These are phyloP conservation scores for Acanthopleura granulata DNA, from an alignment of 2,888 invertebrate species.

Conservation along the genomic window DNA sequence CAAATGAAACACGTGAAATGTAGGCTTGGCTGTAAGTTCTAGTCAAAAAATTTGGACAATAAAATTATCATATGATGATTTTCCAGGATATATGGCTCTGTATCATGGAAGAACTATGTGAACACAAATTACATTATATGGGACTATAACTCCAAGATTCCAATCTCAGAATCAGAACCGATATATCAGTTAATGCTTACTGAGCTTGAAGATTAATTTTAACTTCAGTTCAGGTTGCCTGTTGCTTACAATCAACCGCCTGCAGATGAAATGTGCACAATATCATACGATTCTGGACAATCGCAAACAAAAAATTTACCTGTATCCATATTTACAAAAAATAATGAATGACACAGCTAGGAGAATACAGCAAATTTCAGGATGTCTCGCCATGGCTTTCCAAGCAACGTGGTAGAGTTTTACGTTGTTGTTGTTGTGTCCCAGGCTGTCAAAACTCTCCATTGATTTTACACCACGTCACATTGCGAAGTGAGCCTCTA, in stretches of 20 bases:
- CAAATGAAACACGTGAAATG: too few species aligned
- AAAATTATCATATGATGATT: too few species aligned
- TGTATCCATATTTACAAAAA: slow-evolving; percentile 37
- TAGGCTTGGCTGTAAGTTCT: too few species aligned
- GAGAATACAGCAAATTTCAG: slow-evolving; percentile 35
- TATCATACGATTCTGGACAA: neutral
- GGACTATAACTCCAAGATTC: too few species aligned
- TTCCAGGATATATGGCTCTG: too few species aligned
- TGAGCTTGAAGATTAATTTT: too few species aligned
- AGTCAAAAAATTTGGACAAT: too few species aligned
- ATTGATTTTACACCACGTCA: slow-evolving; percentile 56
- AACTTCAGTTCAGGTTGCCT: too few species aligned
- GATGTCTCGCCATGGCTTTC: slow-evolving; percentile 44
- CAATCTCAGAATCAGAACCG: too few species aligned
- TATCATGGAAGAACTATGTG: too few species aligned
- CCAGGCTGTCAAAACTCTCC: slow-evolving; percentile 42
- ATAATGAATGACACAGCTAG: slow-evolving; percentile 33
- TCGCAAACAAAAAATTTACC: slow-evolving; percentile 21
- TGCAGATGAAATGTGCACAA: neutral
- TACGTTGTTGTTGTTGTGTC: slow-evolving; percentile 33
- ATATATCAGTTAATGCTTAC: too few species aligned
- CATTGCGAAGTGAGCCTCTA: slow-evolving; percentile 20
- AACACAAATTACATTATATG: too few species aligned
- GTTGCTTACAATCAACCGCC: neutral
- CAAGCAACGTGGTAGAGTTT: slow-evolving; percentile 33